phyloP scores from a whole-genome alignment of 1,140 invertebrate genomes.

The Drosophila prosaltans region DNA sequence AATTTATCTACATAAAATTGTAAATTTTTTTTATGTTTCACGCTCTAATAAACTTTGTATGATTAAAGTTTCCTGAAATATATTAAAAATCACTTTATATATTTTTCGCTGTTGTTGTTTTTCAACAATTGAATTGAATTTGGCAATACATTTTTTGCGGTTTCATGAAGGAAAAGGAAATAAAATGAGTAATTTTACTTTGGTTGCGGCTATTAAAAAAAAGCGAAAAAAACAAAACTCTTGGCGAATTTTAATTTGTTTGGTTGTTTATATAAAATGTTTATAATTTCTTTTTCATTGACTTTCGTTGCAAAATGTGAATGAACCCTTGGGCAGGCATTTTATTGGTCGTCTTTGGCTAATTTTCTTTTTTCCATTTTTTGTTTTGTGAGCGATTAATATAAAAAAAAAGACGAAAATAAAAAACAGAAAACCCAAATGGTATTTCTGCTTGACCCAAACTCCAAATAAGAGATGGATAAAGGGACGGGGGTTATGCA shows the following conservation, averaged over 20 bases:
- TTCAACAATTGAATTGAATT: constrained; percentile 50
- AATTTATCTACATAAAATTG: constrained; percentile 60
- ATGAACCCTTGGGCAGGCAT: constrained; percentile 23
- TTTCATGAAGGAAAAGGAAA: constrained; percentile 71
- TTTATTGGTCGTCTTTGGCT: constrained; percentile 51
- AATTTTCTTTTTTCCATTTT: constrained; percentile 46
- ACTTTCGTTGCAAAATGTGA: constrained; percentile 64
- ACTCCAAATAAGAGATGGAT: neutral
- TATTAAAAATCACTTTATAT: constrained; percentile 33
- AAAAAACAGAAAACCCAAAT: neutral
- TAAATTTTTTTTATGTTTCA: constrained; percentile 34
- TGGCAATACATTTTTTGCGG: constrained; percentile 52
- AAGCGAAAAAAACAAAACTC: constrained; percentile 21
- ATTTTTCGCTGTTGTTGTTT: constrained; percentile 39
- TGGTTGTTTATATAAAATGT: constrained; percentile 73
- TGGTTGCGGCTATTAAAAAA: constrained; percentile 54
- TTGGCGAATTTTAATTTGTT: constrained; percentile 58
- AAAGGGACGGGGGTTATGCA: constrained; percentile 37
- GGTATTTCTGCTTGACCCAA: constrained; percentile 37
- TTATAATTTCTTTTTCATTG: constrained; percentile 79
- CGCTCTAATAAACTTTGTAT: constrained; percentile 7
- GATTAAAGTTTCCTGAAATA: constrained; percentile 41
- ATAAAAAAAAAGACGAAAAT: constrained; percentile 12
- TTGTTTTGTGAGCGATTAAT: constrained; percentile 36
- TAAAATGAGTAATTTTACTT: constrained; percentile 74